Percentiles rank a stretch among this genome's conserved stretches.
Conservation (phyloP, 2,113 vertebrate genomes). For the Anguilla japonica region DNA sequence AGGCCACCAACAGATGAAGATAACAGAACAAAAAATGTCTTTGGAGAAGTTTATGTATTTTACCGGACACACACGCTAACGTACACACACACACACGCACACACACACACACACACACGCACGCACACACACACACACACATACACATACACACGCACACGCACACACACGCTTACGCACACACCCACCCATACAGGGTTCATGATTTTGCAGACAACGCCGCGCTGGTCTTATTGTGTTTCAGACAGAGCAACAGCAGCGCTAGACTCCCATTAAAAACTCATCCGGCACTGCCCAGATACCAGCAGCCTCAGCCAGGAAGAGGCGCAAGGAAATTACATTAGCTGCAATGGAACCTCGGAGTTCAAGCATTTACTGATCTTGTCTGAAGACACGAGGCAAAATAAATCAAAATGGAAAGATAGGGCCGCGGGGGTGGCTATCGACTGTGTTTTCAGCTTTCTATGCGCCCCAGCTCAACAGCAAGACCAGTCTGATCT, state of each 20-base stretch:
- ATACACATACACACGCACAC: too few relatives aligned
- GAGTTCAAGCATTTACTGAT: neutral
- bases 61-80: too few relatives aligned
- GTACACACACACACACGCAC: too few relatives aligned
- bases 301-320: neutral
- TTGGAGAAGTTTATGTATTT: too few relatives aligned
- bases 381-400: neutral
- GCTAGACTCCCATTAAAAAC: neutral
- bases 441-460: neutral
- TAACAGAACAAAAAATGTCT: too few relatives aligned
- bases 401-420: neutral
- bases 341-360: neutral
- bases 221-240: neutral
- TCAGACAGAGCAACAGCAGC: neutral
- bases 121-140: too few relatives aligned
- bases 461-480: neutral
- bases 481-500: neutral
- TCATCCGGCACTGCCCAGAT: neutral
- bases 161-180: too few relatives aligned
- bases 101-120: too few relatives aligned
- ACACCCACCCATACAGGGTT: too few relatives aligned
- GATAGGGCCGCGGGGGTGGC: neutral
- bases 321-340: neutral
- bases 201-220: neutral
- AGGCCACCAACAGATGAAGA: too few relatives aligned